Evolutionary conservation across 2,797 vertebrate species (phyloP), one percentile per base, ranked within the genome.

Genomic region (Falco peregrinus): DNA sequence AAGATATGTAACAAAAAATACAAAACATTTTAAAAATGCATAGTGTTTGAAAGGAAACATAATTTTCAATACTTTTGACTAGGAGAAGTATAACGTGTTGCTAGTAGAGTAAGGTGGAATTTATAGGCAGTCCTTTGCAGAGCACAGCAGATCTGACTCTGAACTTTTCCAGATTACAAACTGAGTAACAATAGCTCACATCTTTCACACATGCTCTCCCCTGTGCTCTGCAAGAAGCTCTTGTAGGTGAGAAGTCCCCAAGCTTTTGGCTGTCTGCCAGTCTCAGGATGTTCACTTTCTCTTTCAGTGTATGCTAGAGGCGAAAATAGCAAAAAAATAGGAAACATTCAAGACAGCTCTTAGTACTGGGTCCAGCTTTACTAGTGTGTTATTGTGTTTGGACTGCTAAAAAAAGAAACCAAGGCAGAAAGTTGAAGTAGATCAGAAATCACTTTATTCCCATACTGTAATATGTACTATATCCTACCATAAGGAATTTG

Each of bases 371-470:
- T 79, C 24, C 51, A 7, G 10, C 53, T 94, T 43, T 45, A 41
- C 21, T 39, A 48, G 51, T 57, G 65, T 0, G 0, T 63, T 75
- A 33, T 1, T 74, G 47, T 21, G 2, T 67, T 91, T 80, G 75
- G 53, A 53, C n/a, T 51, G 56, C 56, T 39, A 75, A 82, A 67
- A 73, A 69, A 67, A 60, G 67, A 73, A 87, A 59, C 15, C 8
- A 80, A 83, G 57, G 71, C 65, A 48, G 50, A 86, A 94, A 80
- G n/a, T 50, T 15, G 11, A 90, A 76, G 25, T 60, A 33, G 47
- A 81, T 53, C 64, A 80, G 90, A 90, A 95, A 91, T 84, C 56
- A 41, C 28, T 70, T 26, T 29, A 77, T 93, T 93, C 89, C 70
- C 41, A 75, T 43, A 31, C 64, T 26, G 14, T 37, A 57, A 41